Conservation (phyloP, 2,113 vertebrate genomes). For the Cynopterus brachyotis region DNA sequence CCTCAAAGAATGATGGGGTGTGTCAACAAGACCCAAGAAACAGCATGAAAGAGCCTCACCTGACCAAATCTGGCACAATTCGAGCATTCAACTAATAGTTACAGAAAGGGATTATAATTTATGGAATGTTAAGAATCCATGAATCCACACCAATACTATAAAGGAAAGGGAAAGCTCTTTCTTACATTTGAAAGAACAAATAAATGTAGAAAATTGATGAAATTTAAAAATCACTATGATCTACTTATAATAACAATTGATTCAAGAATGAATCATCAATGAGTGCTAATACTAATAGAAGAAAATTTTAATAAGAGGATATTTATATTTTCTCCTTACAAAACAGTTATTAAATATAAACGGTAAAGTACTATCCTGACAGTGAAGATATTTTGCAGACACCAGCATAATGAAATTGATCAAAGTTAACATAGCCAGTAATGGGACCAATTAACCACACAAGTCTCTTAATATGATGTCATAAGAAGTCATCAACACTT, state of each 20-base stretch:
- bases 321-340: background rate
- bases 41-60: background rate
- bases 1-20: background rate
- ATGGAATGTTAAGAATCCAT: background rate
- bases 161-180: slow-evolving; percentile 17
- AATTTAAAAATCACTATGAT: background rate
- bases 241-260: background rate
- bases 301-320: background rate
- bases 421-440: background rate
- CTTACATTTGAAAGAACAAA: background rate
- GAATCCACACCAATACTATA: background rate
- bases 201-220: background rate
- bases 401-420: background rate
- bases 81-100: background rate
- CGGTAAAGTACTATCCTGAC: background rate
- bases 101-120: background rate
- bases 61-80: background rate
- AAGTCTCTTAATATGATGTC: background rate
- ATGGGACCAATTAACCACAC: background rate
- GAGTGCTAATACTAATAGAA: background rate
- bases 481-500: background rate
- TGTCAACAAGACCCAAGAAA: background rate
- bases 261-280: slow-evolving; percentile 1
- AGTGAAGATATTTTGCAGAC: background rate
- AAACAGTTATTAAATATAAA: background rate